Conservation (phyloP, 2,113 vertebrate species). For the Elephas maximus region DNA sequence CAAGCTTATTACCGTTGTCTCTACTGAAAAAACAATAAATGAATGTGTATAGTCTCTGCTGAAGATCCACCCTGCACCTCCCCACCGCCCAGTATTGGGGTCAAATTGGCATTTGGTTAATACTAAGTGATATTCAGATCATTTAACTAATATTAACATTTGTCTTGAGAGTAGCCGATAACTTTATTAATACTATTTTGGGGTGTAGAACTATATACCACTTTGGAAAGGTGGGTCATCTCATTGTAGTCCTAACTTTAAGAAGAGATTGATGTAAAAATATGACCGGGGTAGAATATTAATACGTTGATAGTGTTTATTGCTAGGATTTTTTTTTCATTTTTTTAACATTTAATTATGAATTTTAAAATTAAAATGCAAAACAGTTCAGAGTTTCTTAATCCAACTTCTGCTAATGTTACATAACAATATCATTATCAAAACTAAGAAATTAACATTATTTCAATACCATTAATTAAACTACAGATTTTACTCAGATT, state of each 20-base stretch:
- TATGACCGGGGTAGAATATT: background rate
- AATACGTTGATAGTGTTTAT: background rate
- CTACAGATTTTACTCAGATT: background rate
- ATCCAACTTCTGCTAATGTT: background rate
- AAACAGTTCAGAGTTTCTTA: background rate
- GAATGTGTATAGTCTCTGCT: too few relatives aligned
- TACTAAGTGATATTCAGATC: background rate
- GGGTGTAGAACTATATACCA: background rate
- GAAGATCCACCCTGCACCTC: too few relatives aligned
- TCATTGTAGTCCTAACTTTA: constrained; percentile 47
- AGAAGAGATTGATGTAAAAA: background rate
- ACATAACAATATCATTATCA: constrained; percentile 37
- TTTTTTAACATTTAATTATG: constrained; percentile 22
- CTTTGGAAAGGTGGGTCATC: background rate
- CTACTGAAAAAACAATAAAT: background rate
- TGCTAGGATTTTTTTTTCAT: background rate
- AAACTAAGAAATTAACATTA: constrained; percentile 31
- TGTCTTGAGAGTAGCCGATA: background rate
- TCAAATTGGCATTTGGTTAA: background rate
- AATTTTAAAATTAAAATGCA: constrained; percentile 45
- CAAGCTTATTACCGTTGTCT: background rate
- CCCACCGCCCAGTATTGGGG: background rate
- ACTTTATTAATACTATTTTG: background rate
- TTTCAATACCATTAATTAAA: background rate
- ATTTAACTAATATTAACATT: background rate